A percentile compares a stretch with the other conserved stretches of the same genome.
These are phyloP conservation scores for Desmophyllum pertusum DNA, from an alignment of 92 coral and sea anemone genomes.

Conservation along the genomic window DNA sequence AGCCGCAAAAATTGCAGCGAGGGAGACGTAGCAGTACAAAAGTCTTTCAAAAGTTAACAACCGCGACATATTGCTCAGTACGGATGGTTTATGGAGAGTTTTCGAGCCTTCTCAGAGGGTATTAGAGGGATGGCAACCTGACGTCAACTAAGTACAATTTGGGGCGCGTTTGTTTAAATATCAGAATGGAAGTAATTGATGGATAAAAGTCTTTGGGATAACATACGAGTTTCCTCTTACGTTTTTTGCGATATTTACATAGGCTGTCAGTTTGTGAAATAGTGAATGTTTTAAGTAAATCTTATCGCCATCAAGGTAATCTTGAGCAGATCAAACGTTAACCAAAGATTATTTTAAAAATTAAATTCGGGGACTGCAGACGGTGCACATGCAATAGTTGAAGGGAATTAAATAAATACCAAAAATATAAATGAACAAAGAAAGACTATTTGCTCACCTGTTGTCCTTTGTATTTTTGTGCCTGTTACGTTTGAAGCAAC, in stretches of 20 bases:
- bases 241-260: background rate
- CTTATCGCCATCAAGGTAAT: too few species aligned
- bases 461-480: background rate
- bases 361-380: background rate
- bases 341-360: background rate
- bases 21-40: background rate
- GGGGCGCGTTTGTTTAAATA: conserved; percentile 1
- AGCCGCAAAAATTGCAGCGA: background rate
- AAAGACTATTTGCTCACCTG: background rate
- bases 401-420: background rate
- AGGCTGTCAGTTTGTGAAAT: too few species aligned
- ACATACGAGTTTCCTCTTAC: too few species aligned
- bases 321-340: background rate
- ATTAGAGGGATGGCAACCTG: background rate
- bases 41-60: background rate
- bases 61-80: background rate
- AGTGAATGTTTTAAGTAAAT: too few species aligned
- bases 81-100: background rate
- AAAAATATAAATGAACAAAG: background rate
- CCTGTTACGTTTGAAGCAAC: background rate
- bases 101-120: background rate
- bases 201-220: too few species aligned
- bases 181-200: background rate
- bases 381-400: background rate
- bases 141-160: conserved; percentile 1